phyloP scores from a whole-genome alignment of 2,113 vertebrate species.

The Gopherus evgoodei region DNA sequence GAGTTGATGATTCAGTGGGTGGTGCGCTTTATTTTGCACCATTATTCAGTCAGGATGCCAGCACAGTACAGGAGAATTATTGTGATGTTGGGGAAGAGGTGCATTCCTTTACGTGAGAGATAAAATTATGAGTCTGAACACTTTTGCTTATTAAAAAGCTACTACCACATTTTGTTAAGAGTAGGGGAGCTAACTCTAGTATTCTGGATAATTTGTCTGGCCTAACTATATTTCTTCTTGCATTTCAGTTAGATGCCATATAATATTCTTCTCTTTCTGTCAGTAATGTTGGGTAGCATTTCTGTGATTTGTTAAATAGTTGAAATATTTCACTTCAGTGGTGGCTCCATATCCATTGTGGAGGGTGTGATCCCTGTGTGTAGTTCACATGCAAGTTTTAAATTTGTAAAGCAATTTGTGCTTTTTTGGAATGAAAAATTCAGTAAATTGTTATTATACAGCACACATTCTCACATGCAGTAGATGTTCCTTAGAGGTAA shows the following conservation, averaged over 20 bases:
- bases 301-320: background rate
- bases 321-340: background rate
- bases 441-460: background rate
- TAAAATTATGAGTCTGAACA: background rate
- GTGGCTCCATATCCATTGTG: background rate
- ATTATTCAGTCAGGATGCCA: background rate
- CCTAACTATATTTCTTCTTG: background rate
- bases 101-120: background rate
- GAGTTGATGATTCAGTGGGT: background rate
- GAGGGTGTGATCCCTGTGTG: background rate
- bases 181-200: background rate
- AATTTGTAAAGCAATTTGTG: background rate
- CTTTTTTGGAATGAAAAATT: constrained; percentile 8
- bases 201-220: background rate
- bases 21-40: background rate
- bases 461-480: constrained; percentile 10
- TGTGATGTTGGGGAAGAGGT: background rate
- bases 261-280: background rate
- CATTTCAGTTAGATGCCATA: background rate
- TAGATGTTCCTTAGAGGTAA: constrained; percentile 38
- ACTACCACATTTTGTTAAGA: background rate
- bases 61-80: background rate
- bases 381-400: fast-evolving
- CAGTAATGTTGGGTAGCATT: background rate
- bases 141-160: background rate